Conservation (phyloP, 2,797 vertebrate species). For the Xenopus petersii region DNA sequence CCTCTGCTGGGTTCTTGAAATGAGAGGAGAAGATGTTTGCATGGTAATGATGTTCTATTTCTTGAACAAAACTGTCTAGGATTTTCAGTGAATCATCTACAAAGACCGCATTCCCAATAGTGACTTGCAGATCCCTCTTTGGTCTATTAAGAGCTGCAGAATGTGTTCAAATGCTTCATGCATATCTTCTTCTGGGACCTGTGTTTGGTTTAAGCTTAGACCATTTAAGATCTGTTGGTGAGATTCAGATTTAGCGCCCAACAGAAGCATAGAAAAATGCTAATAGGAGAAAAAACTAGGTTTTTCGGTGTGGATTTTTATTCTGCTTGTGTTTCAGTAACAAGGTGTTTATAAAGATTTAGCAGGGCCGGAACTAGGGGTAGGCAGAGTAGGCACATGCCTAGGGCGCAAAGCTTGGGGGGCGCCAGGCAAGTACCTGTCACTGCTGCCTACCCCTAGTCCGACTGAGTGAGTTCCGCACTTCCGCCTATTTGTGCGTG, state of each 20-base stretch:
- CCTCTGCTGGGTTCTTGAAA: slow-evolving; percentile 64
- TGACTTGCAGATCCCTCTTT: slow-evolving; percentile 54
- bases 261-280: slow-evolving; percentile 81
- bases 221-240: slow-evolving; percentile 72
- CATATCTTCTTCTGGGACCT: slow-evolving; percentile 61
- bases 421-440: no score
- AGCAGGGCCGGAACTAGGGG: no score
- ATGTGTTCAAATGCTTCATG: slow-evolving; percentile 71
- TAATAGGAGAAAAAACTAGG: slow-evolving; percentile 82
- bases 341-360: slow-evolving; percentile 74
- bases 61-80: slow-evolving; percentile 62
- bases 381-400: no score
- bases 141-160: slow-evolving; percentile 57
- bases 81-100: slow-evolving; percentile 65
- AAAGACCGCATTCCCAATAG: slow-evolving; percentile 74
- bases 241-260: slow-evolving; percentile 76
- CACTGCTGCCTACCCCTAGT: no score
- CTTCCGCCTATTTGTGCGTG: no score
- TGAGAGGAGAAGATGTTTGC: slow-evolving; percentile 67
- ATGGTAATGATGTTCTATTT: slow-evolving; percentile 65
- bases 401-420: no score
- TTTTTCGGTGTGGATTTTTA: slow-evolving; percentile 61
- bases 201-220: slow-evolving; percentile 69
- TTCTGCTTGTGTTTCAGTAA: slow-evolving; percentile 21
- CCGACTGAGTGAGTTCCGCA: no score